These are phyloP conservation scores for Struthio camelus DNA, from an alignment of 2,113 vertebrate species.

Conservation along the genomic window DNA sequence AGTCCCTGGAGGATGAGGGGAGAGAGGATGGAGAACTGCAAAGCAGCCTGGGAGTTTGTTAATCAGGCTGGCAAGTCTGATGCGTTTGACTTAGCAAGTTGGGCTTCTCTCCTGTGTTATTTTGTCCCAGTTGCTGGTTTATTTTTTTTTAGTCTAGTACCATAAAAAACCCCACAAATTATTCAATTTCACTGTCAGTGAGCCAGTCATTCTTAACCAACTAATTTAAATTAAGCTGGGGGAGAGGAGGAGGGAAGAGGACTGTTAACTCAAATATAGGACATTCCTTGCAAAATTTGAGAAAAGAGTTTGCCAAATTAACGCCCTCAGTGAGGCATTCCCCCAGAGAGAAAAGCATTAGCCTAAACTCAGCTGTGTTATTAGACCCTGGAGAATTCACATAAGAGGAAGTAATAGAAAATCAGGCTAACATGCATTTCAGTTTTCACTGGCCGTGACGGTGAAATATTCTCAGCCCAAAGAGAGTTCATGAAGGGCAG, in stretches of 20 bases:
- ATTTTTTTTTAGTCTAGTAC: background rate
- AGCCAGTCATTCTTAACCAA: background rate
- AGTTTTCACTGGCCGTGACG: background rate
- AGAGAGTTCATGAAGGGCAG: background rate
- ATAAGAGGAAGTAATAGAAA: background rate
- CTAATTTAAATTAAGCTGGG: background rate
- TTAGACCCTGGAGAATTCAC: background rate
- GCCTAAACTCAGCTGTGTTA: background rate
- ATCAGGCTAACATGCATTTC: background rate
- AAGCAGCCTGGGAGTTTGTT: background rate
- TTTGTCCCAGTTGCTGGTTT: background rate
- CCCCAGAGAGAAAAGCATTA: background rate
- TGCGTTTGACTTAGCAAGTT: background rate
- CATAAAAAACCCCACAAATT: background rate
- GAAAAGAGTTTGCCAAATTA: background rate
- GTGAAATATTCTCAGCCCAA: background rate
- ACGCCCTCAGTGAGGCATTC: accelerated
- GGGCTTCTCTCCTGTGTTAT: background rate
- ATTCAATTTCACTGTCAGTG: background rate
- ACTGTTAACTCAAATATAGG: background rate
- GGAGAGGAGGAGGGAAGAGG: background rate
- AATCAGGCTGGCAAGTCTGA: background rate
- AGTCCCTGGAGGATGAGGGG: background rate
- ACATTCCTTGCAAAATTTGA: background rate
- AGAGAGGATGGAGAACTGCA: background rate